Base-by-base conservation (phyloP, 1,140 invertebrate species). In the Drosophila pallidifrons region DNA sequence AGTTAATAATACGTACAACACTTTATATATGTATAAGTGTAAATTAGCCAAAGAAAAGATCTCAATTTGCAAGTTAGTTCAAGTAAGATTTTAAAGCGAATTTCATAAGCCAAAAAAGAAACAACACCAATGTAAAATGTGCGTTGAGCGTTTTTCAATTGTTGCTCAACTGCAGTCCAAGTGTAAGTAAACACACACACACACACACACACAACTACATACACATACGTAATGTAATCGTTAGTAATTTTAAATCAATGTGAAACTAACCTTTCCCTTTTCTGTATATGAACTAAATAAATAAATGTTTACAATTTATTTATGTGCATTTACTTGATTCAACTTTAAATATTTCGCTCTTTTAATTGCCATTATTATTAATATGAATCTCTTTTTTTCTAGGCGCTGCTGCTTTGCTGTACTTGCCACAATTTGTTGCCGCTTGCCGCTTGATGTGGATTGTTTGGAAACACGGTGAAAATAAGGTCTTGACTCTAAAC, bases 251-350 rank as follows among this genome's bases (percentile, higher is more conserved):
- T 46, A 55, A 63, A n/a, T 41, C 46, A 52, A 51, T 67, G 52
- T 57, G 41, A 46, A 13, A 54, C 49, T 55, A 47, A 73, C 32
- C 16, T 46, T 49, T 25, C 16, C 25, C 45, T 11, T 13, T 52
- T 30, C 47, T 81, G 68, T 83, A 83, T 74, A 79, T 77, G 77
- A 83, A 64, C 54, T 49, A 54, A 73, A 70, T 65, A 67, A 86
- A 87, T 82, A 79, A 87, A 87, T 87, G 76, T 88, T 88, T 87
- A 77, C 80, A 88, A 87, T 77, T 75, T 68, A 77, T 38, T 54
- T 46, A 41, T 38, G 58, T 38, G 32, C 16, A 6, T 43, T 38
- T 28, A 41, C 15, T 46, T 28, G 13, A 15, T 47, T 47, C 1
- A 8, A 35, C 1, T 13, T 1, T n/a, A 15, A 6, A 28, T 60